Base-by-base conservation (phyloP, 2,888 invertebrate genomes). In the Drosophila lacicola region DNA sequence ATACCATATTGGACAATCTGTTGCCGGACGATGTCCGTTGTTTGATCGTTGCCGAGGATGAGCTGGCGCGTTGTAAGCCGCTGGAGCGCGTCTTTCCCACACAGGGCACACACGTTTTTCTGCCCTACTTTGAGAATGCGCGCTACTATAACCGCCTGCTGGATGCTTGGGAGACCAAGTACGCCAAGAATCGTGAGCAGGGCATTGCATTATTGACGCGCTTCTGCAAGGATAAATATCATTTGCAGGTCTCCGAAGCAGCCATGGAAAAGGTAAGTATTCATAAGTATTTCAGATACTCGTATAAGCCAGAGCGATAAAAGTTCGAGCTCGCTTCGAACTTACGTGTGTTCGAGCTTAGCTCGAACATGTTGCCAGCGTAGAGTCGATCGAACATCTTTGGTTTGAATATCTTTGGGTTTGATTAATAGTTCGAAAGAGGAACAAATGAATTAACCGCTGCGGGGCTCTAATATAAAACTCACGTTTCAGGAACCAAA, bases 21-120 rank as follows among this genome's bases (percentile, higher is more conserved):
- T 97, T 97, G 0, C 96, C 97, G 0, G 98, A 98, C 91, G 99
- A 99, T 93, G 95, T 98, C 1, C 94, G 98, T 0, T 96, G 97
- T 84, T 93, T 99, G 47, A 93, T 97, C 2, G 95, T 96, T 62
- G 95, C 96, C 36, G 98, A 98, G 91, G 98, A 99, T 93, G 98
- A 99, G 92, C 93, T 97, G 33, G 94, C 95, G 8, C 95, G 95
- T 0, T 94, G 94, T 77, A 92, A 93, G 19, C 92, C 92, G 41
- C 96, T 98, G 92, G 95, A 97, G 91, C 94, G 97, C 33, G 95
- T 98, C 73, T 98, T 98, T 91, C 99, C 98, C 0, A 96, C 96
- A 0, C 88, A 93, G 0, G 92, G 94, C 41, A 95, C 97, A 0
- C 94, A 96, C 92, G 94, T 94, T 70, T 99, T 98, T 93, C 94